A percentile compares a stretch with the other conserved stretches of the same genome.
These are phyloP conservation scores for Micrastur ruficollis DNA, from an alignment of 2,797 vertebrate genomes.

Conservation along the genomic window DNA sequence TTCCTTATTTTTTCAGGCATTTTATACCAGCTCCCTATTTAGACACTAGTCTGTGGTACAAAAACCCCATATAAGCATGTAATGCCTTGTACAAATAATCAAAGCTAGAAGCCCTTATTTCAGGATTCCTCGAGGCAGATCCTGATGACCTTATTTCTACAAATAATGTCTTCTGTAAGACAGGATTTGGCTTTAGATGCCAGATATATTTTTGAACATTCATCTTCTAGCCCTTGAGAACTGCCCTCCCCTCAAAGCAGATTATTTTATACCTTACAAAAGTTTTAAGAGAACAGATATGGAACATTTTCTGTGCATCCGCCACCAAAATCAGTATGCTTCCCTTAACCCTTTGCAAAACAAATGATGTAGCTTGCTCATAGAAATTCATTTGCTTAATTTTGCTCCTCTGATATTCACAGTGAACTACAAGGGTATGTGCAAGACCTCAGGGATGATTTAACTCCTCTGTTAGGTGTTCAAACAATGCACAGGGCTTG, in stretches of 20 bases:
- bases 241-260: not conserved
- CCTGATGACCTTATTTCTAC: not conserved
- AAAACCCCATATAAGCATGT: not conserved
- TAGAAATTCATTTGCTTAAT: not conserved
- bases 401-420: not conserved
- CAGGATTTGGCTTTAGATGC: not conserved
- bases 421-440: not conserved
- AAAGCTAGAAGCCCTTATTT: not conserved
- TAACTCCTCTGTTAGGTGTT: not conserved
- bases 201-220: not conserved
- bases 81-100: not conserved
- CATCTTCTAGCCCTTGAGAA: not conserved
- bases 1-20: not conserved
- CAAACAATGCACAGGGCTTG: not conserved
- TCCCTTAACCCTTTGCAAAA: not conserved
- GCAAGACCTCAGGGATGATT: not conserved
- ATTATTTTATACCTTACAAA: not conserved
- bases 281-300: not conserved
- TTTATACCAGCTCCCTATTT: not conserved
- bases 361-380: not conserved
- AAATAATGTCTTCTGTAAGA: not conserved
- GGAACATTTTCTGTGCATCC: not conserved
- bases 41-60: not conserved
- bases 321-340: not conserved
- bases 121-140: not conserved